Evolutionary conservation across 2,113 vertebrate species (phyloP).

Genomic region (Romanogobio albipinnatus): DNA sequence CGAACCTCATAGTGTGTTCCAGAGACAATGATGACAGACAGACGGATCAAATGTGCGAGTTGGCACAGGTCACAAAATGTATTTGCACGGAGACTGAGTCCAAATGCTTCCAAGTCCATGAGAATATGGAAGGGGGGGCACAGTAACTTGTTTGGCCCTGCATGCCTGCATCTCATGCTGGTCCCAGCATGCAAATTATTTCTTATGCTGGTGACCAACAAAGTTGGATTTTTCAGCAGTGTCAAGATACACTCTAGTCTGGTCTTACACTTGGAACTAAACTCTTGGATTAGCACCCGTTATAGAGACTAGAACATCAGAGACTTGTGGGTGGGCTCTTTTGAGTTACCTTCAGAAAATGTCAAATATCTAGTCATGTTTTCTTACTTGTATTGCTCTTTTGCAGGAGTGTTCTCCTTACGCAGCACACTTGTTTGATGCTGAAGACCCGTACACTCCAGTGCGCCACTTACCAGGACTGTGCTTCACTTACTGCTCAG

Average conservation of each 20-base stretch:
- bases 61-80: no score
- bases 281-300: not conserved
- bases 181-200: no score
- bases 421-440: slow-evolving; percentile 82
- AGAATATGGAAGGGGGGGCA: no score
- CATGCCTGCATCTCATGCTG: no score
- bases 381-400: slow-evolving; percentile 8
- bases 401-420: slow-evolving; percentile 85
- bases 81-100: not conserved
- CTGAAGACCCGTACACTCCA: slow-evolving; percentile 79
- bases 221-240: no score
- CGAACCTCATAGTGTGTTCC: not conserved
- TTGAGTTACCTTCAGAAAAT: not conserved
- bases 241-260: not conserved
- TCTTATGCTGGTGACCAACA: no score
- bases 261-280: not conserved
- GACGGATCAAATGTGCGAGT: no score
- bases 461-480: slow-evolving; percentile 81
- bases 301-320: not conserved
- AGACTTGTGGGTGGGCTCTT: not conserved
- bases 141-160: no score
- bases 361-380: not conserved
- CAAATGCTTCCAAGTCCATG: not conserved
- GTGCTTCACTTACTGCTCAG: slow-evolving; percentile 79
- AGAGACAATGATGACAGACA: no score